Percentiles rank a stretch among this genome's conserved stretches.
phyloP scores from a whole-genome alignment of 2,113 vertebrate genomes.

The Entomyzon cyanotis region DNA sequence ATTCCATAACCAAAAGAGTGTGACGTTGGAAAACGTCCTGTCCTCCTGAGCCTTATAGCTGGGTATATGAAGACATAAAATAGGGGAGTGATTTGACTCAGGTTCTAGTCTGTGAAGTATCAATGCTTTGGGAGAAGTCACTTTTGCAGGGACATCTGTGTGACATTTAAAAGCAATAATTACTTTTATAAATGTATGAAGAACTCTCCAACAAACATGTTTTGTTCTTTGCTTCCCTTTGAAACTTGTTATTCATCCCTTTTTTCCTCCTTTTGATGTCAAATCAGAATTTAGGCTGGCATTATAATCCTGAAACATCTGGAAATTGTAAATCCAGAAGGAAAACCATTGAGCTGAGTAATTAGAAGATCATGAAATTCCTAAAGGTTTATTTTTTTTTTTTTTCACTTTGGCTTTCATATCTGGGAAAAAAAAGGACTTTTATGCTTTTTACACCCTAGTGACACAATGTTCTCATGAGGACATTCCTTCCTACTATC shows the following conservation, averaged over 20 bases:
- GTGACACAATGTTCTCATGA: slow-evolving; percentile 2
- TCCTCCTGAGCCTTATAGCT: background rate
- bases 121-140: background rate
- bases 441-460: background rate
- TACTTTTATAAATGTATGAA: background rate
- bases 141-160: background rate
- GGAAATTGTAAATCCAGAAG: slow-evolving; percentile 19
- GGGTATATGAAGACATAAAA: background rate
- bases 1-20: background rate
- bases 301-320: slow-evolving; percentile 22
- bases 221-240: background rate
- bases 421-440: background rate
- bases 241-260: background rate
- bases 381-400: slow-evolving; percentile 27
- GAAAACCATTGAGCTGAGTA: background rate
- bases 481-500: background rate
- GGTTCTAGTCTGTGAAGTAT: background rate
- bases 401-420: background rate
- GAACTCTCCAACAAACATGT: background rate
- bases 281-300: background rate
- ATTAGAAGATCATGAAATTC: background rate
- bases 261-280: background rate
- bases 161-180: background rate
- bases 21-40: background rate
- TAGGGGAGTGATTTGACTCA: background rate